Conservation (phyloP, 2,888 invertebrate genomes). For the Philopedon plagiatum region DNA sequence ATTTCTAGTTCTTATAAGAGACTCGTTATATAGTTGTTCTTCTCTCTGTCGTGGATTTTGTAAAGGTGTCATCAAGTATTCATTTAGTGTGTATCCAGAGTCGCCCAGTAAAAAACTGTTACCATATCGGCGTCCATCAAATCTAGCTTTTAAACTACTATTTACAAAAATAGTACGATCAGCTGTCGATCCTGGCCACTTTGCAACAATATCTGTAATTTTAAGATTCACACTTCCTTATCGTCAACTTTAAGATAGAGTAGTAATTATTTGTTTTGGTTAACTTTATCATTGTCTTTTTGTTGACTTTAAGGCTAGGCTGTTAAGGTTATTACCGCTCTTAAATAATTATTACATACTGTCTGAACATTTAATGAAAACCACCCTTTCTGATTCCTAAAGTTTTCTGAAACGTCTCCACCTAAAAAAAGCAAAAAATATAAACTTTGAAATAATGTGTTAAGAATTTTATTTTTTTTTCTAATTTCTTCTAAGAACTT, state of each 20-base stretch:
- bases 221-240: neutral
- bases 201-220: conserved; percentile 10
- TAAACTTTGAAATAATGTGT: too few species aligned
- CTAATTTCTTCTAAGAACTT: too few species aligned
- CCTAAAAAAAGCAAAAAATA: too few species aligned
- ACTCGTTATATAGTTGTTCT: neutral
- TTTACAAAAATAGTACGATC: neutral
- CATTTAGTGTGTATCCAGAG: neutral
- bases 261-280: too few species aligned
- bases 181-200: neutral
- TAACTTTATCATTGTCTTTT: too few species aligned
- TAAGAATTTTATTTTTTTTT: too few species aligned
- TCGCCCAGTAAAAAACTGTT: neutral
- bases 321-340: too few species aligned
- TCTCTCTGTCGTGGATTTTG: neutral
- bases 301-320: too few species aligned
- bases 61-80: neutral
- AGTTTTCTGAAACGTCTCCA: neutral
- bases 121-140: neutral
- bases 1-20: neutral
- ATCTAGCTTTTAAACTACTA: neutral
- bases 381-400: neutral
- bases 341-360: too few species aligned
- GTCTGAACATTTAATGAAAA: neutral
- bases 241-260: too few species aligned